A percentile compares a stretch with the other conserved stretches of the same genome.
phyloP scores from a whole-genome alignment of 2,113 vertebrate species.

The Spea bombifrons region DNA sequence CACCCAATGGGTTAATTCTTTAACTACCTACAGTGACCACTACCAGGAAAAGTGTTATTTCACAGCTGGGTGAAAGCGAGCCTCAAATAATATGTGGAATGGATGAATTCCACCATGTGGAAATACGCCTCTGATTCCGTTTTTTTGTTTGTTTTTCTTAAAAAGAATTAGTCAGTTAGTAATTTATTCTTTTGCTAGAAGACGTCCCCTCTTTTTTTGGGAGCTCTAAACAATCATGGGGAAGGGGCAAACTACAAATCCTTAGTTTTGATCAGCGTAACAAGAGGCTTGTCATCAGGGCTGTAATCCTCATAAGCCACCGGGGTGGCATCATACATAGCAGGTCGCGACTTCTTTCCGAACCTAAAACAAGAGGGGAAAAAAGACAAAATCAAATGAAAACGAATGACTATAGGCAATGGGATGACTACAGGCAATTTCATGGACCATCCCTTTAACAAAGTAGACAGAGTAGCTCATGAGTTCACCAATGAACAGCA shows the following conservation, averaged over 20 bases:
- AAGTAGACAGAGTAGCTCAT: no score
- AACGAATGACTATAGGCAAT: background rate
- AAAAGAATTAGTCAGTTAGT: slow-evolving; percentile 76
- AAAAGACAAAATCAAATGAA: slow-evolving; percentile 23
- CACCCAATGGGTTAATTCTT: slow-evolving; percentile 16
- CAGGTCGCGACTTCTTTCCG: slow-evolving; percentile 93
- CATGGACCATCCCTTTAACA: background rate
- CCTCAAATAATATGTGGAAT: slow-evolving; percentile 16
- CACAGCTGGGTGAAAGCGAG: background rate
- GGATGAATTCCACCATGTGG: slow-evolving; percentile 18
- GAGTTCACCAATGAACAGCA: no score
- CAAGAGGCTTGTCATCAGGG: slow-evolving; percentile 94
- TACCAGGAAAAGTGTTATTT: slow-evolving; percentile 36
- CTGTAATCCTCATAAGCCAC: slow-evolving; percentile 97
- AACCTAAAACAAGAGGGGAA: slow-evolving; percentile 67
- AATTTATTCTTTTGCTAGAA: slow-evolving; percentile 76
- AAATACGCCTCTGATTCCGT: slow-evolving; percentile 63
- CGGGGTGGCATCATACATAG: slow-evolving; percentile 95
- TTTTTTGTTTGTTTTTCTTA: slow-evolving; percentile 66
- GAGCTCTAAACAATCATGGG: slow-evolving; percentile 11
- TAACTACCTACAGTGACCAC: slow-evolving; percentile 10
- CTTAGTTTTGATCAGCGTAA: slow-evolving; percentile 98
- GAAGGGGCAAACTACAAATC: slow-evolving; percentile 85
- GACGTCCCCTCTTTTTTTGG: slow-evolving; percentile 48
- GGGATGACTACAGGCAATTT: background rate